Base-by-base conservation (phyloP, 2,888 invertebrate genomes). In the Sceliomorpha sp. region DNA sequence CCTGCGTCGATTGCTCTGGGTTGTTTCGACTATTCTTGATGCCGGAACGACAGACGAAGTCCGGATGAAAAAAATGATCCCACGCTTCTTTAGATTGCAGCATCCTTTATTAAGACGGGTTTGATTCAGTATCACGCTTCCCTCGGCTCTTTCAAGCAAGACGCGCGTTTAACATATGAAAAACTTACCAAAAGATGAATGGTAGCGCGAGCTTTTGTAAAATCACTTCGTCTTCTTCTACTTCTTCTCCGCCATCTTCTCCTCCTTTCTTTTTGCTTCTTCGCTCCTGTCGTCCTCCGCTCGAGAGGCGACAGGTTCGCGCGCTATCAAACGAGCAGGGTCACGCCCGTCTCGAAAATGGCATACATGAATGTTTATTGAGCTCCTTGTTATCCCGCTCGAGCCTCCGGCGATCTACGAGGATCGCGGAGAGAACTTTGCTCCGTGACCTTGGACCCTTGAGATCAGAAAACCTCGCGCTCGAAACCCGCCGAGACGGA, bases 81-180 rank as follows among this genome's bases (percentile, higher is more conserved):
- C 86, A 86, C 86, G 86, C 83, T 86, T 79, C 80, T 83, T 83
- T 72, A 77, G 75, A 76, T 77, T 64, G 66, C 81, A 82, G 78
- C 83, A 84, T 87, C 87, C 87, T 86, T 85, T 86, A 87, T 87
- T 87, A 87, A 69, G 77, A 75, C 76, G 78, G 72, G 76, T 82
- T 84, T 83, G 85, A 87, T 87, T 87, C 87, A 84, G 84, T 86
- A 87, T 87, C 87, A 87, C 87, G 87, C 86, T 80, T 77, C 76
- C 78, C 68, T 75, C 73, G 66, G 60, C 44, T 70, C 75, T 74
- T 79, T 80, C 77, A 76, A 66, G 58, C 60, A 69, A 73, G 74
- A 67, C 70, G 71, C 70, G 71, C 74, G 70, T 76, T 84, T 85
- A 85, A 79, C 85, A 85, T 84, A 84, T 85, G 84, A 85, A 85